These are phyloP conservation scores for Oreonectes daqikongensis DNA, from an alignment of 2,797 vertebrate genomes.

Conservation along the genomic window DNA sequence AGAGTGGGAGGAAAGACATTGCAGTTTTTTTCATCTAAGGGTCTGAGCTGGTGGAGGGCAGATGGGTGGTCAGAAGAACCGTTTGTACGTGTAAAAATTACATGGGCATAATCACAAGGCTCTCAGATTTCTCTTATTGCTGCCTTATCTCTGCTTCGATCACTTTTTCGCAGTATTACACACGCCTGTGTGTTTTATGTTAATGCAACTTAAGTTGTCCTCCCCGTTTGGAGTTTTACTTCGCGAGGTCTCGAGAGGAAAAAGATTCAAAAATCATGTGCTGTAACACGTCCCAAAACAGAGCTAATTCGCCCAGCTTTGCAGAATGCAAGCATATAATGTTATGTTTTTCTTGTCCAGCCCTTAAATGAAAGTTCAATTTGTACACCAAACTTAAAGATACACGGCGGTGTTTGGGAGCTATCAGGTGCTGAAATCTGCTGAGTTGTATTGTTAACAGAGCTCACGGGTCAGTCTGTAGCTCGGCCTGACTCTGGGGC, in stretches of 20 bases:
- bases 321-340: constrained; percentile 27
- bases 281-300: constrained; percentile 40
- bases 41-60: constrained; percentile 72
- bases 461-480: constrained; percentile 38
- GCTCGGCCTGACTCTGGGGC: constrained; percentile 29
- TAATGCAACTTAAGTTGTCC: constrained; percentile 66
- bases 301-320: constrained; percentile 12
- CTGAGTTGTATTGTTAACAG: constrained; percentile 40
- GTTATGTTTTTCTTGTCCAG: constrained; percentile 17
- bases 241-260: constrained; percentile 70
- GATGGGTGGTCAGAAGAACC: constrained; percentile 71
- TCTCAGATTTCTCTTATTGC: constrained; percentile 29
- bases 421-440: constrained; percentile 39
- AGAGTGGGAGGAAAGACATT: constrained; percentile 61
- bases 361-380: constrained; percentile 7
- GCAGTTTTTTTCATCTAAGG: constrained; percentile 74
- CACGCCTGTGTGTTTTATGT: constrained; percentile 64
- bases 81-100: constrained; percentile 57
- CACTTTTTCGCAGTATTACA: constrained; percentile 37
- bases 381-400: constrained; percentile 20
- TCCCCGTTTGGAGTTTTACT: constrained; percentile 72
- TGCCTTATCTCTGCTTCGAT: constrained; percentile 55
- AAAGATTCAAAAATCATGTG: constrained; percentile 33
- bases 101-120: constrained; percentile 66
- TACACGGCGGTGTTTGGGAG: constrained; percentile 24